Percentiles rank a stretch among this genome's conserved stretches.
phyloP scores from a whole-genome alignment of 1,140 invertebrate genomes.

The Medauroidea extradentata region DNA sequence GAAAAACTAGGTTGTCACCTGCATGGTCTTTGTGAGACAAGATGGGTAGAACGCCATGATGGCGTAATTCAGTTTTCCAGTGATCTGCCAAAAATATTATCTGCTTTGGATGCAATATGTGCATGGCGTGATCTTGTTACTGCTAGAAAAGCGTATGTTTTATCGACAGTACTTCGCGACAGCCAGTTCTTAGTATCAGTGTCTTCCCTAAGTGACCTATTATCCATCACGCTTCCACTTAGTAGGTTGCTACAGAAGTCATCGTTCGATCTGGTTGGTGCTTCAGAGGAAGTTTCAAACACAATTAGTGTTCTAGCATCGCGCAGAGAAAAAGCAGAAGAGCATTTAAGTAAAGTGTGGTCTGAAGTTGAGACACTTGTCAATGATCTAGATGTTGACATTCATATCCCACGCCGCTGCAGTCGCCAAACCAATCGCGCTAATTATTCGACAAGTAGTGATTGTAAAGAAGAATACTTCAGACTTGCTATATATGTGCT shows the following conservation, averaged over 20 bases:
- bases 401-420: too few relatives aligned
- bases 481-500: too few relatives aligned
- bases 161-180: not conserved
- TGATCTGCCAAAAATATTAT: slow-evolving; percentile 9
- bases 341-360: too few relatives aligned
- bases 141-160: not conserved
- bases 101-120: not conserved
- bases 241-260: slow-evolving; percentile 1
- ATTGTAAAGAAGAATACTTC: too few relatives aligned
- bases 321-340: too few relatives aligned
- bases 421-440: too few relatives aligned
- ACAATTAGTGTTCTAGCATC: too few relatives aligned
- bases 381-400: too few relatives aligned
- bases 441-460: too few relatives aligned
- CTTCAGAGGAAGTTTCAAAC: not conserved
- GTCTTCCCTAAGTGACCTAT: not conserved
- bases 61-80: slow-evolving; percentile 18
- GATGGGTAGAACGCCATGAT: slow-evolving; percentile 24
- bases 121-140: not conserved
- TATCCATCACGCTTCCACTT: slow-evolving; percentile 3
- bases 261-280: not conserved
- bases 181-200: not conserved
- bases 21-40: slow-evolving; percentile 22
- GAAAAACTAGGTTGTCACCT: not conserved
- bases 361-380: too few relatives aligned